Evolutionary conservation across 1,140 invertebrate species (phyloP), one percentile per base, ranked within the genome.

Genomic region (Drosophila obscura): DNA sequence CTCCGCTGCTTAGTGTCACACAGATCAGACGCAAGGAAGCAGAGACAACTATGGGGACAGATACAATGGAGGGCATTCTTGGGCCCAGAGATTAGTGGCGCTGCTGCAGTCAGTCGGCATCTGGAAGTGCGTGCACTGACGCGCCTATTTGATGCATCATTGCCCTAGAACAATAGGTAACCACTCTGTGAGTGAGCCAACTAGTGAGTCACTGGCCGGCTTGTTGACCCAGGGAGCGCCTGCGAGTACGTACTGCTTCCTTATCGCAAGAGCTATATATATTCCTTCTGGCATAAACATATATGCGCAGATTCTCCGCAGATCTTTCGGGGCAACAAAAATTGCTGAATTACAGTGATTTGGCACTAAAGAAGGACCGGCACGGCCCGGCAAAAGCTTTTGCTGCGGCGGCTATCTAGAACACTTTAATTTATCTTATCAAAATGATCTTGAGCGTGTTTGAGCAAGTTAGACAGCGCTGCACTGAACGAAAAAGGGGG

Each of bases 41-140:
- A 46, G 24, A 4, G n/a, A 1, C n/a, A 35, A n/a, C 43, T 9
- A 31, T 1, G 56, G 52, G 19, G 24, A 67, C 16, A n/a, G 11
- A n/a, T 39, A 83, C 80, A 82, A 87, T 88, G 83, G 39, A 50
- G 66, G 56, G 79, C 82, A 82, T 87, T 87, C 83, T 87, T 88
- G 61, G 41, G 45, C 43, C 43, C 35, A 39, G 46, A 80, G 59
- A 71, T 60, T 61, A 46, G 39, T 50, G 51, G 35, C 49, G 46
- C 39, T 74, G 56, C 62, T 31, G 57, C 59, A 58, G 45, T 22
- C 52, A 4, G 44, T 85, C 77, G 52, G 26, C 46, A 51, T 49
- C 48, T 50, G 35, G 41, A 44, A 44, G 22, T 78, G 66, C 65
- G 46, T 65, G 43, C 56, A 57, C 46, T 57, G 62, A 58, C 73